Conservation (phyloP, 92 coral and sea anemone genomes). For the Parazoanthus swiftii region DNA sequence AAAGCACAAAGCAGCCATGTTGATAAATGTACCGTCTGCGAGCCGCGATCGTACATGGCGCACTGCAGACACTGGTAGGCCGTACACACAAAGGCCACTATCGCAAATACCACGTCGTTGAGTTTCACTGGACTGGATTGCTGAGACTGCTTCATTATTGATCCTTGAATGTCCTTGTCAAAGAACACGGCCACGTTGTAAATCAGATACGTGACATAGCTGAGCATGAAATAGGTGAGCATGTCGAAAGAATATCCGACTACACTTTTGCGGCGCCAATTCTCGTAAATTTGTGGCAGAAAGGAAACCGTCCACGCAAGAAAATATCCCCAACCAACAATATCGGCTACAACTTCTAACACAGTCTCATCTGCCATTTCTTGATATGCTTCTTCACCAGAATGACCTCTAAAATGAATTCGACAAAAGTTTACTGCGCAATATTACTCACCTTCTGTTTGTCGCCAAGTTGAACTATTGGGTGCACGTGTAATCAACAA, state of each 20-base stretch:
- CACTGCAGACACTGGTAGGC: constrained; percentile 60
- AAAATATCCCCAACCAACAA: constrained; percentile 91
- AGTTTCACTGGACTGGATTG: constrained; percentile 73
- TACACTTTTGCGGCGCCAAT: constrained; percentile 82
- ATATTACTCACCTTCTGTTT: too few species aligned
- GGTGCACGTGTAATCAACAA: too few species aligned
- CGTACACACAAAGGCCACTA: constrained; percentile 70
- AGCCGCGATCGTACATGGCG: constrained; percentile 68
- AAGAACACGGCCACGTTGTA: constrained; percentile 74
- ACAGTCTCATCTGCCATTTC: constrained; percentile 47
- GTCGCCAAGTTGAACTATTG: too few species aligned
- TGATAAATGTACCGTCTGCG: constrained; percentile 60
- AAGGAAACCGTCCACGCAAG: constrained; percentile 78
- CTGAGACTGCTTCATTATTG: constrained; percentile 53
- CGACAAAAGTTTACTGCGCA: too few species aligned
- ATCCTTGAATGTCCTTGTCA: constrained; percentile 49
- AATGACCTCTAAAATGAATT: too few species aligned
- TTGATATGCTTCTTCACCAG: background rate
- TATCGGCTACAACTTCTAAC: constrained; percentile 61
- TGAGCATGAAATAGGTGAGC: constrained; percentile 71
- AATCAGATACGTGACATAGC: constrained; percentile 70
- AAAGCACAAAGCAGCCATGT: constrained; percentile 51
- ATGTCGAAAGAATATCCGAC: constrained; percentile 88
- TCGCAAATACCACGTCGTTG: constrained; percentile 71
- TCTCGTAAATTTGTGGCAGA: constrained; percentile 82